Base-by-base conservation (phyloP, 1,140 invertebrate species). In the Cardiocondyla obscurior region DNA sequence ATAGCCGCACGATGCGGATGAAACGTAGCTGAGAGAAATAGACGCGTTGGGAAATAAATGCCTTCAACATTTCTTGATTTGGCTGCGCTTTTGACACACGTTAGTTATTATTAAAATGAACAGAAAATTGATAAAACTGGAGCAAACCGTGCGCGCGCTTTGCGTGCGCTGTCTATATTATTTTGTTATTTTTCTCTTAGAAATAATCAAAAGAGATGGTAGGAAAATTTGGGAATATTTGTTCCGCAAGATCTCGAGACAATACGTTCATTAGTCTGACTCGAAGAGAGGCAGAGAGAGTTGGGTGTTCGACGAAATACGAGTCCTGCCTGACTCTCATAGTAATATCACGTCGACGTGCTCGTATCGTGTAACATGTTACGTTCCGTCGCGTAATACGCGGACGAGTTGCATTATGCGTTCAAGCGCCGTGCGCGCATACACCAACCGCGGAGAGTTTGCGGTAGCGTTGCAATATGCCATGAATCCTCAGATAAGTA, bases 351-450 rank as follows among this genome's bases (percentile, higher is more conserved):
- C 58, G 12, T 28, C 65, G 28, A 67, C 72, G 58, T 53, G 70
- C 72, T 49, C 81, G 64, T 81, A 85, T 73, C 46, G 39, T 33
- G 60, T 79, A 85, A 82, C 64, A 28, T 58, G 74, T 88, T 85
- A 69, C 55, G 65, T 83, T 87, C 57, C 79, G 82, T 74, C 76
- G 62, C 57, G 87, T 81, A 82, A 84, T 60, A 57, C 62, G 69
- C 25, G 46, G 19, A 25, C 60, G 62, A 42, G 53, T 39, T 74
- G 83, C 49, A 62, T 83, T 83, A 69, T 79, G 62, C 42, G 76
- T 62, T 53, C 19, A 49, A 60, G 53, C 51, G 57, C 77, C 30
- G 30, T 58, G 51, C 70, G 14, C 72, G 42, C 12, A 36, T 39
- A 76, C 62, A 25, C 19, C 28, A 12, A 62, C 30, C 25, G 8